Conservation (phyloP, 2,797 vertebrate species). For the Eospalax fontanierii region DNA sequence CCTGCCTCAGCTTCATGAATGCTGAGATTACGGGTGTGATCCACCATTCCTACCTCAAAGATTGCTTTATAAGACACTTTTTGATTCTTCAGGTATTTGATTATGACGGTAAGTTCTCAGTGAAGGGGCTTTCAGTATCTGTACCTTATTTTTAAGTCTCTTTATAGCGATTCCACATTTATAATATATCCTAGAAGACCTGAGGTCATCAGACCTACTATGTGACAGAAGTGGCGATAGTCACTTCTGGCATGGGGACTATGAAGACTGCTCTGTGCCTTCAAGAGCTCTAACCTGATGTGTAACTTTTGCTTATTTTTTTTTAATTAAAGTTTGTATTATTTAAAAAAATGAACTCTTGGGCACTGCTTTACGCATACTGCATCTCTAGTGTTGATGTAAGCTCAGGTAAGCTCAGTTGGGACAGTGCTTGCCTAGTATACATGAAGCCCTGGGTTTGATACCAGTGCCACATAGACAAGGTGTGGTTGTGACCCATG, state of each 20-base stretch:
- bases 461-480: neutral
- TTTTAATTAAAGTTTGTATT: conserved; percentile 6
- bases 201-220: neutral
- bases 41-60: neutral
- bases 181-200: neutral
- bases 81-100: neutral
- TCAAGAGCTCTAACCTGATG: neutral
- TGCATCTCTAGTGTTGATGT: neutral
- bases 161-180: neutral
- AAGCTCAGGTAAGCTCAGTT: neutral
- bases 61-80: neutral
- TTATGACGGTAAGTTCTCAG: neutral
- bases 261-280: neutral
- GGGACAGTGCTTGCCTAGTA: too few relatives aligned
- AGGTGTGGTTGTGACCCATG: neutral
- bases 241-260: neutral
- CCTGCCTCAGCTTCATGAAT: too few relatives aligned
- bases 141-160: neutral
- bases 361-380: neutral
- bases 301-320: neutral
- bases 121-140: neutral
- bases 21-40: neutral
- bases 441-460: neutral
- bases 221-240: neutral
- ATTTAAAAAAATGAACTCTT: neutral